Evolutionary conservation across 2,113 vertebrate genomes (phyloP).

Genomic region (Lepidiolamprologus cunningtoni): DNA sequence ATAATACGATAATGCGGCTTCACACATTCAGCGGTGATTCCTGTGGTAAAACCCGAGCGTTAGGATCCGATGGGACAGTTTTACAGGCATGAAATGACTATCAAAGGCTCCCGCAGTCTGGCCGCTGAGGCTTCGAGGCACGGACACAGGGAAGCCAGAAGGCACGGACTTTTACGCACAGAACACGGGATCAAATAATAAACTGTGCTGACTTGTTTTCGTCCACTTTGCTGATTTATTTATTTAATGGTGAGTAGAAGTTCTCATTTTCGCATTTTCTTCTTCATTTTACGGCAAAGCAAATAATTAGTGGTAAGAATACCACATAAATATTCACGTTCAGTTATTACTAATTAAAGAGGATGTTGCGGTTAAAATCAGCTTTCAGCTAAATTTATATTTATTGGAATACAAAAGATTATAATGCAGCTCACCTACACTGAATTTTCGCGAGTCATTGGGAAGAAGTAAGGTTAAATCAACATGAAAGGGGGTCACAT

Average conservation of each 20-base stretch:
- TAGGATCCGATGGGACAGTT: slow-evolving; percentile 42
- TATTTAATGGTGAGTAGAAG: slow-evolving; percentile 40
- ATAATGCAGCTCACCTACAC: neutral
- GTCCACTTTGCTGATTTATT: neutral
- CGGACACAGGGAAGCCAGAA: neutral
- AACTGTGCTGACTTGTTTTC: neutral
- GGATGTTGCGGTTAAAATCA: neutral
- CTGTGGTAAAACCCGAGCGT: slow-evolving; percentile 45
- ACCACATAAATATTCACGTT: neutral
- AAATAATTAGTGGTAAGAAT: neutral
- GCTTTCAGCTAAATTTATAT: neutral
- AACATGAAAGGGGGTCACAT: slow-evolving; percentile 38
- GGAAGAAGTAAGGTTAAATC: slow-evolving; percentile 14
- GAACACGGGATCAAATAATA: neutral
- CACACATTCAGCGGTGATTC: slow-evolving; percentile 41
- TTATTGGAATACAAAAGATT: neutral
- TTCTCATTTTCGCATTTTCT: neutral
- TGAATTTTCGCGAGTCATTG: slow-evolving; percentile 2
- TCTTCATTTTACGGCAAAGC: neutral
- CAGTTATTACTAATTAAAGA: neutral
- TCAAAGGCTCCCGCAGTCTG: slow-evolving; percentile 37
- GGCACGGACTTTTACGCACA: slow-evolving; percentile 41
- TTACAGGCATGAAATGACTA: slow-evolving; percentile 55
- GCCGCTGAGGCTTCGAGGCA: slow-evolving; percentile 8
- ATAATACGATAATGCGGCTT: slow-evolving; percentile 57